Percentiles rank a stretch among this genome's conserved stretches.
phyloP scores from a whole-genome alignment of 2,888 invertebrate species.

The Pseudoips prasinana region DNA sequence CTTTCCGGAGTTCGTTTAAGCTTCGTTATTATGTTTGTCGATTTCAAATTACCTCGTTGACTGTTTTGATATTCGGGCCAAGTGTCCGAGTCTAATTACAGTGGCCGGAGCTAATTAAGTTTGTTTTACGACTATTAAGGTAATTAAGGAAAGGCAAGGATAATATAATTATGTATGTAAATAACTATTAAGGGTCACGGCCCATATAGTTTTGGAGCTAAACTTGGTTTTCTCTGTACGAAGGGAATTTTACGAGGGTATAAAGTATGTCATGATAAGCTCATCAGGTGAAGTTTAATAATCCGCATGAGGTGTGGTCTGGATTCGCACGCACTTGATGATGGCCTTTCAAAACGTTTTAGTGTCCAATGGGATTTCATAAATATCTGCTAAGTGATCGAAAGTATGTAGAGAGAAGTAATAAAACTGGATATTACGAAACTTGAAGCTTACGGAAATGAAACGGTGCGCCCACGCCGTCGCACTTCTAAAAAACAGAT shows the following conservation, averaged over 20 bases:
- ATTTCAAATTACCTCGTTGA: slow-evolving; percentile 19
- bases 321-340: slow-evolving; percentile 55
- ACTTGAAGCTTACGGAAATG: slow-evolving; percentile 52
- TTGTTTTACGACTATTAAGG: slow-evolving; percentile 36
- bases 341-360: slow-evolving; percentile 51
- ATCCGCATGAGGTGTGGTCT: slow-evolving; percentile 57
- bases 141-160: slow-evolving; percentile 31
- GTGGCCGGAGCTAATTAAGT: slow-evolving; percentile 29
- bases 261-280: slow-evolving; percentile 35
- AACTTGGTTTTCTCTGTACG: slow-evolving; percentile 17
- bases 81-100: slow-evolving; percentile 27
- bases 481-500: slow-evolving; percentile 37
- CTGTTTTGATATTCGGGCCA: slow-evolving; percentile 30
- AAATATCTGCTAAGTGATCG: slow-evolving; percentile 63
- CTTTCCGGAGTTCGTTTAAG: slow-evolving; percentile 3
- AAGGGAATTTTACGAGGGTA: slow-evolving; percentile 24
- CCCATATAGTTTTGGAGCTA: slow-evolving; percentile 30
- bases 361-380: slow-evolving; percentile 52
- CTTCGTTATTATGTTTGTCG: slow-evolving; percentile 6
- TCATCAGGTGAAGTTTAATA: slow-evolving; percentile 24
- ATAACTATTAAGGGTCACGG: slow-evolving; percentile 34
- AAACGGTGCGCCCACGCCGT: slow-evolving; percentile 54
- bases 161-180: slow-evolving; percentile 37
- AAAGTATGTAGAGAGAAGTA: slow-evolving; percentile 48
- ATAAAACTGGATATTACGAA: slow-evolving; percentile 58